A percentile compares a stretch with the other conserved stretches of the same genome.
Conservation (phyloP, 2,888 invertebrate genomes). For the Acleris emargana region DNA sequence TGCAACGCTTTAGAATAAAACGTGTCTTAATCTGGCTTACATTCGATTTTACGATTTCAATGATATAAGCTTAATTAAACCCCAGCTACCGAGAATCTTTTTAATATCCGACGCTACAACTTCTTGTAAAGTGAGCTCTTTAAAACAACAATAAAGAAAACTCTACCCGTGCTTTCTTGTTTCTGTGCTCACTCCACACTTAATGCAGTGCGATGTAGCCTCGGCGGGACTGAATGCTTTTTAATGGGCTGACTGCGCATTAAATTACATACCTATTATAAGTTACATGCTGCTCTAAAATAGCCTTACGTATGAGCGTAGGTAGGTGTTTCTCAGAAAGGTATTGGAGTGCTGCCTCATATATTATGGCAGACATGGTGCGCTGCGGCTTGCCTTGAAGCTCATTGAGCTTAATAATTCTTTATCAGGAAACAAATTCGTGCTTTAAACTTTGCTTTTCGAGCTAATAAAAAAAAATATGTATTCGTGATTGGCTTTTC, state of each 20-base stretch:
- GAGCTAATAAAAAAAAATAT: neutral
- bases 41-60: neutral
- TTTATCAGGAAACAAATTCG: slow-evolving; percentile 20
- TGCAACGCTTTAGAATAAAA: neutral
- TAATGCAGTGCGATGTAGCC: slow-evolving; percentile 59
- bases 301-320: slow-evolving; percentile 46
- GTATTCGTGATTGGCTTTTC: neutral
- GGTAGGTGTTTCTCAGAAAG: slow-evolving; percentile 49
- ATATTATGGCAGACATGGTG: slow-evolving; percentile 21
- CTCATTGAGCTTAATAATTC: slow-evolving; percentile 18
- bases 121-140: slow-evolving; percentile 30
- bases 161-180: slow-evolving; percentile 30
- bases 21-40: neutral
- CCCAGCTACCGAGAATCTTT: slow-evolving; percentile 4
- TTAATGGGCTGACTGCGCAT: slow-evolving; percentile 68
- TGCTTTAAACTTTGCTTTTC: neutral
- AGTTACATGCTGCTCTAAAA: slow-evolving; percentile 55
- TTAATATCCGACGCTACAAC: slow-evolving; percentile 13
- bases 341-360: slow-evolving; percentile 46
- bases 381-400: slow-evolving; percentile 23
- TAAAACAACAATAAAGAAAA: slow-evolving; percentile 40
- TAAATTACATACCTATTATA: slow-evolving; percentile 62
- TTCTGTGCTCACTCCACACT: slow-evolving; percentile 38
- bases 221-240: slow-evolving; percentile 67
- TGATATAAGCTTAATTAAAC: neutral